These are phyloP conservation scores for Tetragnatha montana DNA, from an alignment of 2,888 invertebrate species.

Conservation along the genomic window DNA sequence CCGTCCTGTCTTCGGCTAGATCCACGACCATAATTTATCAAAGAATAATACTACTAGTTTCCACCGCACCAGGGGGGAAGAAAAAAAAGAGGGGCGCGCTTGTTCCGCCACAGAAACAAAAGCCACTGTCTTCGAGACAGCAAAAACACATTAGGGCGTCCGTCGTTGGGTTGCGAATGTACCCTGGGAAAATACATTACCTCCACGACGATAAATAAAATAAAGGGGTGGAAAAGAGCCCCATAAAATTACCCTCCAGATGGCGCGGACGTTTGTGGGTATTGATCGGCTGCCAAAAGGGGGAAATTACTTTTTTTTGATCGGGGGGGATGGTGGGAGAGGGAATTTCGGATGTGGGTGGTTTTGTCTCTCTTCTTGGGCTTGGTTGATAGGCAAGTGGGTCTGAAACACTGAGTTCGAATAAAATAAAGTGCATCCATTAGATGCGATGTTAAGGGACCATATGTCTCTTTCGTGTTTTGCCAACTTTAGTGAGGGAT, in stretches of 20 bases:
- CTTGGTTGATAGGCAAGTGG: conserved; percentile 11
- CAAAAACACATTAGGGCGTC: not conserved
- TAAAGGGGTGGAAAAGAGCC: not conserved
- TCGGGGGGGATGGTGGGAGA: conserved; percentile 55
- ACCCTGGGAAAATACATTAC: not conserved
- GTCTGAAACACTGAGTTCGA: conserved; percentile 4
- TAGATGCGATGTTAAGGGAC: too few species aligned
- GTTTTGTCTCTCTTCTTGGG: conserved; percentile 10
- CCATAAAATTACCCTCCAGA: conserved; percentile 42
- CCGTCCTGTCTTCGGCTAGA: too few species aligned
- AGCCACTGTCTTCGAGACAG: not conserved
- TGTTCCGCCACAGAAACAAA: not conserved
- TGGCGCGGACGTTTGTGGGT: conserved; percentile 65
- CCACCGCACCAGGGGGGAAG: not conserved
- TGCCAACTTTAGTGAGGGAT: too few species aligned
- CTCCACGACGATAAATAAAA: not conserved
- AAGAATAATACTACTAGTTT: not conserved
- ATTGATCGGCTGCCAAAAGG: conserved; percentile 58
- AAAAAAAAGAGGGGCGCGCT: not conserved
- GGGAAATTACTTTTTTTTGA: conserved; percentile 45
- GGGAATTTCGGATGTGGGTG: conserved; percentile 55
- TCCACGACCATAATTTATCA: not conserved
- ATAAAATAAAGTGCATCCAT: too few species aligned
- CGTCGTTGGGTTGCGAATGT: not conserved
- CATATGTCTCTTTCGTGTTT: too few species aligned